Evolutionary conservation across 2,888 invertebrate species (phyloP), one percentile per base, ranked within the genome.

Genomic region (Lissocephala sabroskyi): DNA sequence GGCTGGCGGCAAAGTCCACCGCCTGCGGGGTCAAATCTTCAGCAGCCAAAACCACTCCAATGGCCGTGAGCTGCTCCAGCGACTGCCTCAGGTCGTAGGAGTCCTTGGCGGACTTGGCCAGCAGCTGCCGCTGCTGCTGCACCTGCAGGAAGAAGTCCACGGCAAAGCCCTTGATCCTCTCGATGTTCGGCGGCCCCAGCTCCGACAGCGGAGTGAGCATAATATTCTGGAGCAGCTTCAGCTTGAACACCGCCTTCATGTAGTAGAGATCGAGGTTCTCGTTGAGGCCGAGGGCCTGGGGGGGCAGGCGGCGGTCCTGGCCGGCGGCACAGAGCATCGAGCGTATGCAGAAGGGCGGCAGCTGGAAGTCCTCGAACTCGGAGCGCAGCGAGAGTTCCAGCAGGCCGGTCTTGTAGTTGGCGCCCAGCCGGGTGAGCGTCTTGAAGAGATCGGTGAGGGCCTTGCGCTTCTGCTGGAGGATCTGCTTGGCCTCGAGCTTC

Each of bases 391-490:
- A 86, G 1, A 87, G 61, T 68, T 90, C 88, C 26, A 91, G 86
- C 5, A 93, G 85, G 1, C 97, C 97, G 1, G 90, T 89, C 53
- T 93, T 89, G 78, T 93, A 95, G 35, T 93, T 95, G 1, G 97
- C 81, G 0, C 96, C 95, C 59, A 93, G 86, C 50, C 88, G 88
- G 0, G 88, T 82, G 0, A 98, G 85, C 17, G 88, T 87, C 80
- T 93, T 94, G 82, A 97, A 97, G 36, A 97, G 86, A 83, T 96
- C 95, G 0, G 94, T 89, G 1, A 98, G 84, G 0, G 92, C 91
- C 84, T 94, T 91, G 23, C 93, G 90, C 82, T 96, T 97, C 74
- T 93, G 92, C 71, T 93, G 92, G 2, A 95, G 86, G 42, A 95
- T 91, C 79, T 90, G 90, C 78, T 94, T 94, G 0, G 92, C 92